Conservation (phyloP, 2,113 vertebrate genomes). For the Phalacrocorax brasilianus region DNA sequence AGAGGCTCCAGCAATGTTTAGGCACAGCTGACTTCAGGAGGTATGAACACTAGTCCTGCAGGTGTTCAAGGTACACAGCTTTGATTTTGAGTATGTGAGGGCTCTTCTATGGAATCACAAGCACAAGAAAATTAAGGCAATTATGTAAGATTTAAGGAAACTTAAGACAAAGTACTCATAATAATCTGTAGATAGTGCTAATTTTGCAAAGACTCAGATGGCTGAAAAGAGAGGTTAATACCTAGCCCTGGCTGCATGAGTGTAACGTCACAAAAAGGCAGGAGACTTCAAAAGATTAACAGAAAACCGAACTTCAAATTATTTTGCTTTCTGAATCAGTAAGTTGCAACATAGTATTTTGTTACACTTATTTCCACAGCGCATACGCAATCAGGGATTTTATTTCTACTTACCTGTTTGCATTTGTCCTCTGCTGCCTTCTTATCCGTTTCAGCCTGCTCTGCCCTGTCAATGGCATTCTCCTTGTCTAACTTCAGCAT, state of each 20-base stretch:
- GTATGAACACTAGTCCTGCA: background rate
- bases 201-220: background rate
- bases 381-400: background rate
- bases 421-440: constrained; percentile 90
- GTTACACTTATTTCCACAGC: background rate
- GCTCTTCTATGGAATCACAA: background rate
- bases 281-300: background rate
- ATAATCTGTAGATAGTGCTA: background rate
- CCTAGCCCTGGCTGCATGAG: background rate
- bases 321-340: background rate
- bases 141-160: background rate
- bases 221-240: background rate
- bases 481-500: constrained; percentile 95
- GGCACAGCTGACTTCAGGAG: background rate
- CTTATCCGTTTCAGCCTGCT: constrained; percentile 90
- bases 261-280: background rate
- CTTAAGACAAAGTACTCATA: background rate
- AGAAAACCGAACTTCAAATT: background rate
- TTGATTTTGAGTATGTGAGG: background rate
- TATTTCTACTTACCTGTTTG: constrained; percentile 82
- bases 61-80: background rate
- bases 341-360: background rate
- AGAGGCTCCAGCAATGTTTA: background rate
- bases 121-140: background rate
- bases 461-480: constrained; percentile 91